Conservation (phyloP, 2,797 vertebrate species). For the Sibirionetta formosa region DNA sequence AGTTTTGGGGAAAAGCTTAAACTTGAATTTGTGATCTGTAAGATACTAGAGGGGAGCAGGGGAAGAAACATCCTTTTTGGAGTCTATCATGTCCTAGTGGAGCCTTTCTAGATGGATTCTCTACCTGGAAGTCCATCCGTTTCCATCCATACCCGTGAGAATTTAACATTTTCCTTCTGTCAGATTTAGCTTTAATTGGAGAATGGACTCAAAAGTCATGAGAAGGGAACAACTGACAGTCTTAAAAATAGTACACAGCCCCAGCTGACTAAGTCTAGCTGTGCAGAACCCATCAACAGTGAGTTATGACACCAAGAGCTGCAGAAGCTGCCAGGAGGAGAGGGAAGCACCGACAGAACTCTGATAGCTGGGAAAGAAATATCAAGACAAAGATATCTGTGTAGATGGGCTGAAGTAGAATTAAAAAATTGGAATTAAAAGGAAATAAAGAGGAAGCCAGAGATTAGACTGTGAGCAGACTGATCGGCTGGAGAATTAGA, state of each 20-base stretch:
- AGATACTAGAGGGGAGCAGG: background rate
- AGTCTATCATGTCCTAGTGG: background rate
- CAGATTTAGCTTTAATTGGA: background rate
- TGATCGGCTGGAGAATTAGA: background rate
- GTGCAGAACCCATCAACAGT: background rate
- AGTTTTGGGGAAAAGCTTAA: background rate
- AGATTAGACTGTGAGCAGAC: background rate
- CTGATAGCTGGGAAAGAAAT: fast-evolving
- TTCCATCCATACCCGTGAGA: background rate
- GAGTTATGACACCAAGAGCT: background rate
- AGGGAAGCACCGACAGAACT: background rate
- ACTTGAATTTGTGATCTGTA: background rate
- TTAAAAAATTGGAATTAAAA: background rate
- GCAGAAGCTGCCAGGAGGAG: background rate
- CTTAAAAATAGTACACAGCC: background rate
- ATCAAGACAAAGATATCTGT: background rate
- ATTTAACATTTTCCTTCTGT: background rate
- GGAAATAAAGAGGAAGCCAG: background rate
- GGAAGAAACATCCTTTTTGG: background rate
- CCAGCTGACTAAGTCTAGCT: background rate
- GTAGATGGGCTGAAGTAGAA: background rate
- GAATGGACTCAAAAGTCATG: background rate
- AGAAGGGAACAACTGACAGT: background rate
- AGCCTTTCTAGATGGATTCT: background rate
- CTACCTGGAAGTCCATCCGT: background rate